Evolutionary conservation across 1,140 invertebrate species (phyloP).

Genomic region (Monochamus saltuarius): DNA sequence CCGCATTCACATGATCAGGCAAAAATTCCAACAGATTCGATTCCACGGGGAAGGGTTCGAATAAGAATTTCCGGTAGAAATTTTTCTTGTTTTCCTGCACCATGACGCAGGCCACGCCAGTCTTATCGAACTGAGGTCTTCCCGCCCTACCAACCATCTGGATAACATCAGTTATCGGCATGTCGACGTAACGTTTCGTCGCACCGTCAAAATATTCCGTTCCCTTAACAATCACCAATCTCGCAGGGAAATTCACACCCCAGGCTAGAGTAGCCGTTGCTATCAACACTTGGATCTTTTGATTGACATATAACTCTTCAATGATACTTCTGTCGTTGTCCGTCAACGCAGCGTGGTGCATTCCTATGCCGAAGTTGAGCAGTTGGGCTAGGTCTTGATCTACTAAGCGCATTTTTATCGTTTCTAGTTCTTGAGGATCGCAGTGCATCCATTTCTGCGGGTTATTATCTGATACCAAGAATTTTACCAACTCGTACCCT

Average conservation of each 20-base stretch:
- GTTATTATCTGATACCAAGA: conserved; percentile 85
- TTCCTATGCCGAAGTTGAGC: conserved; percentile 94
- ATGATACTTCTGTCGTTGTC: conserved; percentile 89
- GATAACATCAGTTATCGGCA: conserved; percentile 98
- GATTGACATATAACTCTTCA: conserved; percentile 94
- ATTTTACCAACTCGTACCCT: conserved; percentile 94
- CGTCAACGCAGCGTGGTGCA: conserved; percentile 95
- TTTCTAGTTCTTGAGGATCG: conserved; percentile 26
- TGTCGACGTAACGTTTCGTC: conserved; percentile 94
- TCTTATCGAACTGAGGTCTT: conserved; percentile 90
- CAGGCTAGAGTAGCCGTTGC: conserved; percentile 97
- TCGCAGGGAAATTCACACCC: conserved; percentile 98
- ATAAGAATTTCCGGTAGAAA: conserved; percentile 99
- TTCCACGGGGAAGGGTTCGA: conserved; percentile 99
- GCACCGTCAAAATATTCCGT: conserved; percentile 56
- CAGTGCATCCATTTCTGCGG: conserved; percentile 87
- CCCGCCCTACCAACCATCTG: conserved; percentile 99
- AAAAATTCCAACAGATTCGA: conserved; percentile 89
- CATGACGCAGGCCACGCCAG: conserved; percentile 93
- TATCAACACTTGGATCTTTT: conserved; percentile 98
- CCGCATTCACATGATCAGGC: conserved; percentile 97
- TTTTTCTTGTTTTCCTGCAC: conserved; percentile 99
- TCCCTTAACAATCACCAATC: conserved; percentile 75
- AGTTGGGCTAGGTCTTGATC: conserved; percentile 94
- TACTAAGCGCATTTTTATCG: conserved; percentile 25